These are phyloP conservation scores for Psittacula derbiana DNA, from an alignment of 2,797 vertebrate genomes.

Conservation along the genomic window DNA sequence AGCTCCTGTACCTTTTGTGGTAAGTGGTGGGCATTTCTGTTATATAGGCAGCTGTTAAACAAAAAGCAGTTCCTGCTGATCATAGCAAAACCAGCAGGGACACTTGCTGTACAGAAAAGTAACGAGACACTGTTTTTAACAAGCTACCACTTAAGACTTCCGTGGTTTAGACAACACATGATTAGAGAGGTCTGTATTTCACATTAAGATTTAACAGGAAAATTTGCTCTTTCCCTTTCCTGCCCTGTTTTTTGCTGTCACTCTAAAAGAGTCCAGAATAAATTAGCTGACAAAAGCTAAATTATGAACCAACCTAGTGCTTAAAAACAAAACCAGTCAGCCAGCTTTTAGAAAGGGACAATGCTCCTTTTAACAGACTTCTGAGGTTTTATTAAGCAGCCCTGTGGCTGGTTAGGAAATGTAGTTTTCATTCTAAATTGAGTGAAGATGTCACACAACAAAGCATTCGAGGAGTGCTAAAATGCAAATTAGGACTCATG, in stretches of 20 bases:
- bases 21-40: neutral
- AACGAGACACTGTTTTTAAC: neutral
- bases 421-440: neutral
- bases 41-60: fast-evolving
- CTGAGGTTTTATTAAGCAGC: conserved; percentile 12
- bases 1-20: neutral
- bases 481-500: neutral
- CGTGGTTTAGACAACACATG: neutral
- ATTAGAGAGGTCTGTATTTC: neutral
- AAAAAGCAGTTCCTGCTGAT: neutral
- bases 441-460: neutral
- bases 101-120: neutral
- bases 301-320: neutral
- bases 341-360: neutral
- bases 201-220: neutral
- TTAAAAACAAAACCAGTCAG: neutral
- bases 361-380: neutral
- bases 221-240: neutral
- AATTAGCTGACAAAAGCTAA: neutral
- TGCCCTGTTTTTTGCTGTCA: neutral
- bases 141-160: neutral
- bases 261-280: neutral
- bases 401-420: neutral
- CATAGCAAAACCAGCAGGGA: neutral
- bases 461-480: neutral